These are phyloP conservation scores for Odiellus spinosus DNA, from an alignment of 2,888 invertebrate species.

Conservation along the genomic window DNA sequence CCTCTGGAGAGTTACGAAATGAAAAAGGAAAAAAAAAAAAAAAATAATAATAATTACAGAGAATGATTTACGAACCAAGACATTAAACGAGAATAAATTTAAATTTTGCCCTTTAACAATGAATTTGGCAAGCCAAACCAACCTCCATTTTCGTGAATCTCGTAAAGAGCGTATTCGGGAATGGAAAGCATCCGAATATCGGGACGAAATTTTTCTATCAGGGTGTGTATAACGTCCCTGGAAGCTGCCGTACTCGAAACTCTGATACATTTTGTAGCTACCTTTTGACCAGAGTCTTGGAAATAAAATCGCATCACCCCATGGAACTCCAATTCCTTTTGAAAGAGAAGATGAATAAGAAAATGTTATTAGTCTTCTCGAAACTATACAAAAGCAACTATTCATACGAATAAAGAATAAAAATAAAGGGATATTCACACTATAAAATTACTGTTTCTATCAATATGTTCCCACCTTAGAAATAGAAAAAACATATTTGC, in stretches of 20 bases:
- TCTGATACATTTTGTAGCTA: slow-evolving; percentile 95
- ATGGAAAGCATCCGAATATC: slow-evolving; percentile 85
- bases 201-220: slow-evolving; percentile 97
- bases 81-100: neutral
- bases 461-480: too few relatives aligned
- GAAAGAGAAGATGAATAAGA: slow-evolving; percentile 1
- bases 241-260: slow-evolving; percentile 94
- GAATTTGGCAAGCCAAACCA: slow-evolving; percentile 15
- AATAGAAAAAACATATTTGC: too few relatives aligned
- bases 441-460: too few relatives aligned
- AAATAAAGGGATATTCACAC: too few relatives aligned
- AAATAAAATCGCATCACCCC: slow-evolving; percentile 99
- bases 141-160: slow-evolving; percentile 57
- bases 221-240: slow-evolving; percentile 85
- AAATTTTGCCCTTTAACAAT: neutral
- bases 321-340: slow-evolving; percentile 65
- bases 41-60: neutral
- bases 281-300: slow-evolving; percentile 96
- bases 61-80: neutral
- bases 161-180: slow-evolving; percentile 49
- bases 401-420: too few relatives aligned
- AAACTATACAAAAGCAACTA: neutral
- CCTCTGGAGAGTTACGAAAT: slow-evolving; percentile 42
- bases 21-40: slow-evolving; percentile 2
- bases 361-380: neutral